Conservation (phyloP, 2,888 invertebrate genomes). For the Synergus japonicus region DNA sequence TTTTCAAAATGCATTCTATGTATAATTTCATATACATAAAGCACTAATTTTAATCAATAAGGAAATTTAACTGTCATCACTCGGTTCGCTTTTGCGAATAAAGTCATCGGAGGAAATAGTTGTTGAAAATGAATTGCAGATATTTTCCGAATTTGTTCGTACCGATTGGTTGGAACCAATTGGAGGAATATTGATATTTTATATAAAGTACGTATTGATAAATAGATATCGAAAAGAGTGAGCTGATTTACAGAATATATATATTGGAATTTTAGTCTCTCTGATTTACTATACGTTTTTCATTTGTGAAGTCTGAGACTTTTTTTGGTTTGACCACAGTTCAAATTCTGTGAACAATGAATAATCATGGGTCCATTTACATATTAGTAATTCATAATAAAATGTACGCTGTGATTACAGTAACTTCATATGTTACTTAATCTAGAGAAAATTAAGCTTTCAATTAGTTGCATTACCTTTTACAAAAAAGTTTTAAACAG, state of each 20-base stretch:
- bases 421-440: conserved; percentile 17
- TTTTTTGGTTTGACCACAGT: conserved; percentile 5
- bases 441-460: neutral
- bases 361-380: conserved; percentile 37
- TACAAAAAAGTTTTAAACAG: neutral
- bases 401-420: conserved; percentile 25
- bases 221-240: conserved; percentile 38
- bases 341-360: conserved; percentile 31
- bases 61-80: neutral
- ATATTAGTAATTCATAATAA: conserved; percentile 19
- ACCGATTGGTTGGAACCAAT: neutral
- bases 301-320: neutral
- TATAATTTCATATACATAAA: conserved; percentile 9
- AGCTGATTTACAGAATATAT: conserved; percentile 25
- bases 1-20: conserved; percentile 25
- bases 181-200: conserved; percentile 37
- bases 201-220: conserved; percentile 37
- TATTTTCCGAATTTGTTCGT: conserved; percentile 29
- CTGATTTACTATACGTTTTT: conserved; percentile 13
- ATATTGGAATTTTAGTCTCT: conserved; percentile 20
- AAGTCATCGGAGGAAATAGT: conserved; percentile 9
- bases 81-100: conserved; percentile 4
- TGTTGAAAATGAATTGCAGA: conserved; percentile 16
- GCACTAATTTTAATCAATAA: conserved; percentile 25
- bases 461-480: neutral